Base-by-base conservation (phyloP, 2,113 vertebrate genomes). In the Crypturellus undulatus region DNA sequence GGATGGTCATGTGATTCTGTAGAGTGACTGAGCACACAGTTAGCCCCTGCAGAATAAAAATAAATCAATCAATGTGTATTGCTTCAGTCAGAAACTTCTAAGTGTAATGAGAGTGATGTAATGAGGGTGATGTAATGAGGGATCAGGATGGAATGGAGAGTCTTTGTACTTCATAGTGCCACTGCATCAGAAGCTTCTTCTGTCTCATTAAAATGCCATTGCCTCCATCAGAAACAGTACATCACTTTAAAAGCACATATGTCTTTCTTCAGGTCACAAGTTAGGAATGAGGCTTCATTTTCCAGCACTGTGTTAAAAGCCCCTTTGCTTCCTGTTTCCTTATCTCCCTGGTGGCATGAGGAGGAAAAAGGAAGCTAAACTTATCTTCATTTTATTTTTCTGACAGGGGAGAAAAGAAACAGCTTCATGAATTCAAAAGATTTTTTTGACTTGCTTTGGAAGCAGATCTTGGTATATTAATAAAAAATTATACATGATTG, bases 381-480 rank as follows among this genome's bases (percentile, higher is more conserved):
- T 73, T 82, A 56, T 30, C 7, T 77, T 71, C 7, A 63, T 84
- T 64, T 51, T 93, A 95, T 92, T 88, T 38, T 72, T 94, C 22
- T 75, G 84, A 47, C 56, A 90, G 63, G 81, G 59, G 43, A 84
- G 32, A 94, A 69, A 17, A 10, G 19, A 84, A 84, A 91, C 91
- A 90, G 15, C 3, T 34, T 95, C 38, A 71, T 42, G 77, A 80
- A 84, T 82, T 67, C 34, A 84, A 85, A 93, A 51, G 10, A 76
- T 24, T 22, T 93, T 94, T 85, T 93, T 80, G 92, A 7, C 40
- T 91, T 91, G 18, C 28, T 69, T 96, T 92, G 69, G 81, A 86
- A 91, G 52, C 42, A 70, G 70, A 56, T 88, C 42, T 95, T 86
- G 32, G 36, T 28, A 82, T 73, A 58, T 75, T 93, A 94, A n/a